Evolutionary conservation across 23 tunicate species (phyloP), one percentile per base, ranked within the genome.

Genomic region (Phallusia fumigata): DNA sequence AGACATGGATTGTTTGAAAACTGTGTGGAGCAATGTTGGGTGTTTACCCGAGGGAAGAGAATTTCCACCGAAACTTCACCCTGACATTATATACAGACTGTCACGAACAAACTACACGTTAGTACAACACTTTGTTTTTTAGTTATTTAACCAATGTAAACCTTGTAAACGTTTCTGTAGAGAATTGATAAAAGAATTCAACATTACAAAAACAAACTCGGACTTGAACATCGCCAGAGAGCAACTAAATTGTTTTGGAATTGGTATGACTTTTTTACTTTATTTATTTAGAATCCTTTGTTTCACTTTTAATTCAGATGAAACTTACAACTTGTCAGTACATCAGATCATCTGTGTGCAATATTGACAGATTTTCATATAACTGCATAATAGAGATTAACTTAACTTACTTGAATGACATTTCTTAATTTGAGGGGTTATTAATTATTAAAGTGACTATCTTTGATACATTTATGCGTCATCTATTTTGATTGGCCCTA

Each of bases 11-110:
- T 83, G 86, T 51, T 44, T 74, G 40, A 53, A 19, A 40, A 73
- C 86, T 35, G 40, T 83, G 21, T 83, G 86, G 86, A 1, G 5
- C 26, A 35, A 28, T 35, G 86, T 47, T 24, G 30, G 45, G 8
- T 83, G 86, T 74, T 30, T 83, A 0, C 64, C 53, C 2, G 86
- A 83, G 11, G 86, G 86, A 36, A 22, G 35, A 18, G 40, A 75
- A 22, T 75, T 36, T 83, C 86, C 86, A 19, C 32, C 26, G 1
- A 83, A 83, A 21, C 69, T 58, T 11, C 69, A 24, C 28, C 69
- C 28, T 22, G 28, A 58, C 13, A 24, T 13, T 6, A 13, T 24
- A 5, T 24, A 24, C 69, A 24, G 3, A 13, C 28, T 58, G 69
- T 8, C 16, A 8, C 1, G 69, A 16, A 58, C 69, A 58, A 58